These are phyloP conservation scores for Liopterus haemorrhoidalis DNA, from an alignment of 2,888 invertebrate genomes.

Conservation along the genomic window DNA sequence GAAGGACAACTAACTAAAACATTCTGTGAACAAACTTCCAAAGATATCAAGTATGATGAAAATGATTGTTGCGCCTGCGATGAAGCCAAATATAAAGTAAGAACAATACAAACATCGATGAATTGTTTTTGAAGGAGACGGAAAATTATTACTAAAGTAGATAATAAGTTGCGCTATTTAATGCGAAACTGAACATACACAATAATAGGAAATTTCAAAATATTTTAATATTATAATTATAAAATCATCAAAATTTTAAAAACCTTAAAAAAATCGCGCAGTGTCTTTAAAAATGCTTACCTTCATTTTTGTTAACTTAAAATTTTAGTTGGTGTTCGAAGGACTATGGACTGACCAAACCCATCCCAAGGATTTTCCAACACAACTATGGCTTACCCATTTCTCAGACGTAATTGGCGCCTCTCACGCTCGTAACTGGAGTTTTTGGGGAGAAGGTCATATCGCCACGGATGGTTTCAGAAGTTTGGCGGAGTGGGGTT, in stretches of 20 bases:
- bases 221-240: background rate
- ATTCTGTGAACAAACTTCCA: conserved; percentile 71
- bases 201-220: conserved; percentile 15
- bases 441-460: conserved; percentile 88
- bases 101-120: conserved; percentile 27
- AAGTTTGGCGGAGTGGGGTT: conserved; percentile 80
- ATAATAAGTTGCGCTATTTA: background rate
- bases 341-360: conserved; percentile 94
- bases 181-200: background rate
- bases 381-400: conserved; percentile 83
- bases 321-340: conserved; percentile 68
- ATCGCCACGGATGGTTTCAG: conserved; percentile 85
- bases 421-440: conserved; percentile 80
- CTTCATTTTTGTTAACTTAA: background rate
- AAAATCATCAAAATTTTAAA: conserved; percentile 9
- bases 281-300: too few species aligned
- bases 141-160: background rate
- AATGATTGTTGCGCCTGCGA: conserved; percentile 87
- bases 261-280: background rate
- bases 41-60: conserved; percentile 52
- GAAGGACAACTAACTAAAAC: conserved; percentile 75
- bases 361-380: conserved; percentile 94
- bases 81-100: conserved; percentile 88
- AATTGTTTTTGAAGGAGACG: background rate
- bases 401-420: conserved; percentile 97